Conservation (phyloP, 1,140 invertebrate species). For the Drosophila cardini region DNA sequence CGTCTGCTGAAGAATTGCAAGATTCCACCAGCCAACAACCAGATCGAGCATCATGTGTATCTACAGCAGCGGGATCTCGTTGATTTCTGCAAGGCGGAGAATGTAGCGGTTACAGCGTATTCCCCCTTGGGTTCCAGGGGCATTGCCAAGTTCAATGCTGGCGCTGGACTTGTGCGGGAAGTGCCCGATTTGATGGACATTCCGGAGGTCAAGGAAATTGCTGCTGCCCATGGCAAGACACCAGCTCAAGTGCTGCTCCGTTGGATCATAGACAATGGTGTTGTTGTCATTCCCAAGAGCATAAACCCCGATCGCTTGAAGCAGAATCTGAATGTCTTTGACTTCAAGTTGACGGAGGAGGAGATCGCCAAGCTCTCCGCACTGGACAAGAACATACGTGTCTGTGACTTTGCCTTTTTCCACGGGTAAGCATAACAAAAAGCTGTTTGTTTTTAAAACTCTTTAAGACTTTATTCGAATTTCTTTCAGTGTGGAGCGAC, state of each 20-base stretch:
- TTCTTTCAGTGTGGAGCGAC: conserved; percentile 87
- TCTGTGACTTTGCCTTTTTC: conserved; percentile 89
- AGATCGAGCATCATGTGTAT: conserved; percentile 93
- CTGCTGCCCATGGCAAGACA: conserved; percentile 88
- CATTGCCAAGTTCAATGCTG: conserved; percentile 85
- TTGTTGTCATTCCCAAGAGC: conserved; percentile 94
- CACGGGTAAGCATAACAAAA: conserved; percentile 67
- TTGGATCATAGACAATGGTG: conserved; percentile 89
- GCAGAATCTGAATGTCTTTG: conserved; percentile 88
- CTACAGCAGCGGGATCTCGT: conserved; percentile 91
- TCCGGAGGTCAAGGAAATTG: conserved; percentile 89
- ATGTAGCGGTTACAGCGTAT: conserved; percentile 92
- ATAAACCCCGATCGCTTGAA: conserved; percentile 89
- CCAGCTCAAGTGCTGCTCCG: conserved; percentile 92
- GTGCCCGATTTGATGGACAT: conserved; percentile 90
- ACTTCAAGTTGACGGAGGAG: conserved; percentile 86
- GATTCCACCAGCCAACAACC: conserved; percentile 90
- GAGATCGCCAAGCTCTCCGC: conserved; percentile 86
- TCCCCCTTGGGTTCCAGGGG: conserved; percentile 92
- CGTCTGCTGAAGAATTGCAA: conserved; percentile 88
- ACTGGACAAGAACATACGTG: conserved; percentile 88
- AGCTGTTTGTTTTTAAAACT: not conserved
- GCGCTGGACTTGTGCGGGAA: conserved; percentile 80
- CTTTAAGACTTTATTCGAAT: conserved; percentile 52
- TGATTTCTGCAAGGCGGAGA: conserved; percentile 89